Conservation (phyloP, 2,888 invertebrate genomes). For the Melieria omissa region DNA sequence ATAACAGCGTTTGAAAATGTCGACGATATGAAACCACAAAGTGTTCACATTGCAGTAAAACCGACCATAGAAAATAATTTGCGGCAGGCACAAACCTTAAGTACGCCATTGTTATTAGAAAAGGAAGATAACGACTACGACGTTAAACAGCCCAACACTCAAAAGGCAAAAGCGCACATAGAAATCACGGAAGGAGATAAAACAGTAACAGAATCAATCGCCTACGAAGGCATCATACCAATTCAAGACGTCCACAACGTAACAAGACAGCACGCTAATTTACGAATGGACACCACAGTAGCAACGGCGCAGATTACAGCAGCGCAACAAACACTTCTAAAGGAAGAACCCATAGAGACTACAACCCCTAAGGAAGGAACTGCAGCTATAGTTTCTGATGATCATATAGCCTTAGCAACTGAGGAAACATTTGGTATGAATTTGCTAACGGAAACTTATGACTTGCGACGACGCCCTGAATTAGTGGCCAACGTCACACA, state of each 20-base stretch:
- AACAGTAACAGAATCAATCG: constrained; percentile 47
- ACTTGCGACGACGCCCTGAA: constrained; percentile 46
- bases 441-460: constrained; percentile 54
- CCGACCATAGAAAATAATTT: constrained; percentile 21
- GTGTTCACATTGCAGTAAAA: constrained; percentile 9
- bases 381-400: constrained; percentile 47
- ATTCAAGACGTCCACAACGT: constrained; percentile 24
- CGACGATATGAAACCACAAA: constrained; percentile 34
- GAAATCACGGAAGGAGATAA: constrained; percentile 43
- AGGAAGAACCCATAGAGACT: constrained; percentile 45
- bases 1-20: constrained; percentile 50
- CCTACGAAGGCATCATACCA: constrained; percentile 46
- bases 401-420: constrained; percentile 48
- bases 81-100: constrained; percentile 43
- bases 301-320: constrained; percentile 43
- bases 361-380: constrained; percentile 20
- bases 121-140: constrained; percentile 41
- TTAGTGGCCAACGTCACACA: constrained; percentile 45
- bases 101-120: constrained; percentile 43
- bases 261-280: constrained; percentile 32
- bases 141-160: background rate
- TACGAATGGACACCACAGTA: constrained; percentile 27
- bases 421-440: constrained; percentile 55
- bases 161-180: constrained; percentile 35
- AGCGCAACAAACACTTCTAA: constrained; percentile 45